Evolutionary conservation across 2,797 vertebrate genomes (phyloP), one percentile per base, ranked within the genome.

Genomic region (Mus caroli): DNA sequence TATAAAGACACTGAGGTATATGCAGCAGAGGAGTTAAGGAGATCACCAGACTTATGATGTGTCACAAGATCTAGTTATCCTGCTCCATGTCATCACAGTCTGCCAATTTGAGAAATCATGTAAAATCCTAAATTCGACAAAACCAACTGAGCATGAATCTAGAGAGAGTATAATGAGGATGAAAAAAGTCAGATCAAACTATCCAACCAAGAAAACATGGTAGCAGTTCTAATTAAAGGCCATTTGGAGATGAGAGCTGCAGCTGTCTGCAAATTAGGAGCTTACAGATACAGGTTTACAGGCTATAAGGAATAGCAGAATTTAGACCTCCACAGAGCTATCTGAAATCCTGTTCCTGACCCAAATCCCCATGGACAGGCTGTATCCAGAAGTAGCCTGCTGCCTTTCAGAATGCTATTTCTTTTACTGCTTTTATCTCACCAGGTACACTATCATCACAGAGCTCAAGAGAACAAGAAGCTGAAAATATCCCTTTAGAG

Each of bases 351-450:
- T 93, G 93, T 67, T 94, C 92, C 84, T 91, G 82, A 94, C 94
- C 92, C 89, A 95, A 94, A 95, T 95, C 67, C 77, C 64, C 85
- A 69, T 5, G 28, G 90, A 52, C n/a, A 83, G 60, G 62, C 79
- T 86, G 24, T 79, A 43, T 60, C 75, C 87, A 28, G 1, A 54
- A 56, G 87, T 78, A 93, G 89, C 79, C 88, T 62, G 40, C 76
- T 88, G 56, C 76, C 94, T 93, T 94, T 67, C 87, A 96, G 88
- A 96, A 90, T 80, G 94, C 83, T 95, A 22, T 93, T 88, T 90
- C 83, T 98, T 96, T 64, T 80, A 24, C 86, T 92, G 86, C 96
- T 97, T 97, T 97, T 78, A 97, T 93, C 93, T 97, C 96, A 92
- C 92, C 43, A 46, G 96, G 95, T 92, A 95, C 71, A 92, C 92